These are phyloP conservation scores for Drosophila pseudoananassae DNA, from an alignment of 1,140 invertebrate species.

Conservation along the genomic window DNA sequence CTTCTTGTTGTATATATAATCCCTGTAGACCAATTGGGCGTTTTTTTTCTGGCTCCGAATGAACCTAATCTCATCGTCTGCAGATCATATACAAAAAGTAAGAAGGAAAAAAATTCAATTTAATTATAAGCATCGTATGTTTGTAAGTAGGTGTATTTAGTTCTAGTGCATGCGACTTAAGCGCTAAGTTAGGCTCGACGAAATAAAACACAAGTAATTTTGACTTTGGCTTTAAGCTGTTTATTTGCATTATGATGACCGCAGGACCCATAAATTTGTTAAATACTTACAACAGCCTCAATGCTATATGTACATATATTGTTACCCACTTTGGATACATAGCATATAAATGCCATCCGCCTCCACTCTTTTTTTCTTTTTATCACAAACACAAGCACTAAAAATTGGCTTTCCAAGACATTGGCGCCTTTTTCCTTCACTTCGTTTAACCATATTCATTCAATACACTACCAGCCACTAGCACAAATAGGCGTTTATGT, in stretches of 20 bases:
- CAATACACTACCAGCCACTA: not conserved
- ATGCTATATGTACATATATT: not conserved
- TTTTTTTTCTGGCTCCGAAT: constrained; percentile 82
- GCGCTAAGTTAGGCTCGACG: constrained; percentile 33
- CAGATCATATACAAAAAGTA: not conserved
- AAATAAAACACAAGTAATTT: constrained; percentile 69
- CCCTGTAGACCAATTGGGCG: constrained; percentile 69
- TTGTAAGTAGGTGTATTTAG: constrained; percentile 23
- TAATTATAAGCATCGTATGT: not conserved
- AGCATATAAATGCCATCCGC: not conserved
- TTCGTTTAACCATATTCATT: not conserved
- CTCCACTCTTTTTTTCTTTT: not conserved
- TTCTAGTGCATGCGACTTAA: constrained; percentile 38
- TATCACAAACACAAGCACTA: constrained; percentile 21
- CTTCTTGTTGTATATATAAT: constrained; percentile 81
- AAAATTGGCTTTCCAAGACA: not conserved
- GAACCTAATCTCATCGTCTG: constrained; percentile 56
- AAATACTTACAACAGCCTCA: constrained; percentile 22
- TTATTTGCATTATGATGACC: constrained; percentile 50
- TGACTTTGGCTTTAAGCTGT: constrained; percentile 44
- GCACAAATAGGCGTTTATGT: not conserved
- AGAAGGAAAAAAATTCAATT: not conserved
- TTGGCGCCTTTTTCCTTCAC: not conserved
- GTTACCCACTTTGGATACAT: constrained; percentile 13
- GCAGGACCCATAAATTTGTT: constrained; percentile 5